Evolutionary conservation across 2,797 vertebrate genomes (phyloP).

Genomic region (Sebastes nivosus): DNA sequence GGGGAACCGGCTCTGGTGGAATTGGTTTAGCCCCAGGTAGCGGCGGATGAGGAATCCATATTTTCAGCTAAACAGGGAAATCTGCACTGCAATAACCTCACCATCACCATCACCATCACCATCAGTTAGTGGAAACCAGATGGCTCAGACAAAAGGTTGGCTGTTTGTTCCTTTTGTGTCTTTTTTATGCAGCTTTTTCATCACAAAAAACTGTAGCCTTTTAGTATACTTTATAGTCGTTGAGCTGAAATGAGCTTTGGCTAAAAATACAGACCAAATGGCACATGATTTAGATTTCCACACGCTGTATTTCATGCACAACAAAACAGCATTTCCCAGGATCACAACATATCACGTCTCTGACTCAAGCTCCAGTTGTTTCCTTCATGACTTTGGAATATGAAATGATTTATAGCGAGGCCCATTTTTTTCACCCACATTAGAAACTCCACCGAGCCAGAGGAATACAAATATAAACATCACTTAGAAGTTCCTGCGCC

Average conservation of each 20-base stretch:
- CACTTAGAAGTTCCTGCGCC: slow-evolving; percentile 46
- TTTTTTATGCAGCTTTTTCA: slow-evolving; percentile 8
- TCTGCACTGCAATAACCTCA: slow-evolving; percentile 28
- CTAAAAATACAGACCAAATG: slow-evolving; percentile 1
- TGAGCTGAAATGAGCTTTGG: slow-evolving; percentile 6
- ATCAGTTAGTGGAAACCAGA: slow-evolving; percentile 17
- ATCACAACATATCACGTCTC: slow-evolving; percentile 21
- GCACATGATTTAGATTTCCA: slow-evolving; percentile 23
- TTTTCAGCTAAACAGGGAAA: slow-evolving; percentile 52
- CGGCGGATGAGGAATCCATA: slow-evolving; percentile 55
- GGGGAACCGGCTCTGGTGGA: slow-evolving; percentile 41
- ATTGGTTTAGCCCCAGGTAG: slow-evolving; percentile 59
- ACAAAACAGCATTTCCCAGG: slow-evolving; percentile 30
- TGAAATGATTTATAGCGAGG: slow-evolving; percentile 56
- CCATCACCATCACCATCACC: background rate
- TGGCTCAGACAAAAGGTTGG: slow-evolving; percentile 26
- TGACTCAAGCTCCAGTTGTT: slow-evolving; percentile 29
- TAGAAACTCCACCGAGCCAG: slow-evolving; percentile 47
- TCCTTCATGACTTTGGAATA: slow-evolving; percentile 34
- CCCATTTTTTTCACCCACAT: slow-evolving; percentile 47
- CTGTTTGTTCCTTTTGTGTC: slow-evolving; percentile 1
- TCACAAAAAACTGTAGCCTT: background rate
- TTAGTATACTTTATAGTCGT: background rate
- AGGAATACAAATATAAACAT: slow-evolving; percentile 67
- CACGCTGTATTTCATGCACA: slow-evolving; percentile 24